These are phyloP conservation scores for Artemia franciscana DNA, from an alignment of 1,140 invertebrate genomes.

Conservation along the genomic window DNA sequence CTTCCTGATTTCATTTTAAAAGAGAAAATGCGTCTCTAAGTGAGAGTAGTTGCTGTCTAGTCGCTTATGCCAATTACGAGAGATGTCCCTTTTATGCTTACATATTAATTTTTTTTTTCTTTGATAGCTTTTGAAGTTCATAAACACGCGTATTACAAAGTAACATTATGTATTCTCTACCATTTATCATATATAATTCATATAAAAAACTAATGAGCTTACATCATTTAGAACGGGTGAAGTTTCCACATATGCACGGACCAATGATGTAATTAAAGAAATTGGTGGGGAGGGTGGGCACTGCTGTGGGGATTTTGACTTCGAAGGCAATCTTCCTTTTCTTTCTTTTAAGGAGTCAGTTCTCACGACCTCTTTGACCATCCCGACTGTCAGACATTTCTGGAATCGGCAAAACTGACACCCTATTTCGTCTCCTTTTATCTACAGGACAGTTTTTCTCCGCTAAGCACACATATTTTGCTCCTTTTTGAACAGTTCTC, in stretches of 20 bases:
- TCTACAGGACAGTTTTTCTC: constrained; percentile 97
- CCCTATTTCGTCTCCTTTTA: constrained; percentile 77
- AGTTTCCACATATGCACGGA: constrained; percentile 79
- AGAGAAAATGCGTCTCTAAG: too few relatives aligned
- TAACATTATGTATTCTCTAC: too few relatives aligned
- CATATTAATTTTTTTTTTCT: too few relatives aligned
- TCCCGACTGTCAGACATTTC: constrained; percentile 91
- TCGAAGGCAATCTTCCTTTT: constrained; percentile 81
- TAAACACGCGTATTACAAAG: too few relatives aligned
- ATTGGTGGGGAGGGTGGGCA: constrained; percentile 81
- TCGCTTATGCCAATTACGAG: too few relatives aligned
- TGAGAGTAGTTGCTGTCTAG: too few relatives aligned
- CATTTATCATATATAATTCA: too few relatives aligned
- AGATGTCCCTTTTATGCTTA: too few relatives aligned
- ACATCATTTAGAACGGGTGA: constrained; percentile 75
- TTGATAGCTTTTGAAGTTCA: too few relatives aligned
- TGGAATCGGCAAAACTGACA: constrained; percentile 98
- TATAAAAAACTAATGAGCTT: too few relatives aligned
- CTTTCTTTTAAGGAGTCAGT: constrained; percentile 91
- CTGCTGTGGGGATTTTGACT: constrained; percentile 79
- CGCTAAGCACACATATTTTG: constrained; percentile 93
- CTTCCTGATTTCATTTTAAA: too few relatives aligned
- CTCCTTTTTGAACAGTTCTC: constrained; percentile 91
- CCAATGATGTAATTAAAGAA: constrained; percentile 71
- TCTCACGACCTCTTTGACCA: constrained; percentile 94